Evolutionary conservation across 1,140 invertebrate genomes (phyloP).

Genomic region (Leptinotarsa texana): DNA sequence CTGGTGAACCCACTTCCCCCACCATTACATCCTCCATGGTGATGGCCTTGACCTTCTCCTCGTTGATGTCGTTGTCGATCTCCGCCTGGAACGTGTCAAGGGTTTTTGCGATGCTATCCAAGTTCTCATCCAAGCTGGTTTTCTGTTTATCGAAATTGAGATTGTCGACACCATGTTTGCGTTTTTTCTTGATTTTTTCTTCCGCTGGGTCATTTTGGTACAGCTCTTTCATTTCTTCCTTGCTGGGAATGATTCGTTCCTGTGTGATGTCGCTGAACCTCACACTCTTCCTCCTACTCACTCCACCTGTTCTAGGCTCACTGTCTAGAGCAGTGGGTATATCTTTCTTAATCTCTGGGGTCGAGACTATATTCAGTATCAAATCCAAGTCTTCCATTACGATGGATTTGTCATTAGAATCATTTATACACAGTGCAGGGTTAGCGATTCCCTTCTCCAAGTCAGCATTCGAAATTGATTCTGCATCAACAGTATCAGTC

Average conservation of each 20-base stretch:
- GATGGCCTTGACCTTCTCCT: slow-evolving; percentile 41
- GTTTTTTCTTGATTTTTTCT: slow-evolving; percentile 34
- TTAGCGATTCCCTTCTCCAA: slow-evolving; percentile 50
- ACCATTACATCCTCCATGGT: slow-evolving; percentile 41
- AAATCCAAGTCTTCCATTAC: slow-evolving; percentile 38
- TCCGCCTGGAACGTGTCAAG: slow-evolving; percentile 48
- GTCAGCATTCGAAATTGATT: slow-evolving; percentile 56
- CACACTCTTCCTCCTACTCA: slow-evolving; percentile 43
- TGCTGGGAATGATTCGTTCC: slow-evolving; percentile 44
- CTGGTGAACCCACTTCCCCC: slow-evolving; percentile 41
- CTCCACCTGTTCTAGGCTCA: slow-evolving; percentile 19
- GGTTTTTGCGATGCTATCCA: slow-evolving; percentile 41
- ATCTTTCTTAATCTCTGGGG: slow-evolving; percentile 30
- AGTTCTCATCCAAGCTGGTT: slow-evolving; percentile 41
- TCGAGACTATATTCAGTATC: slow-evolving; percentile 43
- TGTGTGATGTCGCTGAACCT: slow-evolving; percentile 46
- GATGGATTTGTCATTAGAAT: not conserved
- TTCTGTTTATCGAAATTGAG: slow-evolving; percentile 40
- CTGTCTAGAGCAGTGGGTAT: slow-evolving; percentile 12
- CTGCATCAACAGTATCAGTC: not conserved
- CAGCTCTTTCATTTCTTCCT: slow-evolving; percentile 42
- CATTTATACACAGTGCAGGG: slow-evolving; percentile 38
- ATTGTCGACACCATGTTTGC: slow-evolving; percentile 37
- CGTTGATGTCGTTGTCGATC: slow-evolving; percentile 52
- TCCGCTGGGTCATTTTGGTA: slow-evolving; percentile 27